Percentiles rank a stretch among this genome's conserved stretches.
phyloP scores from a whole-genome alignment of 2,888 invertebrate genomes.

The Pollenia amentaria region DNA sequence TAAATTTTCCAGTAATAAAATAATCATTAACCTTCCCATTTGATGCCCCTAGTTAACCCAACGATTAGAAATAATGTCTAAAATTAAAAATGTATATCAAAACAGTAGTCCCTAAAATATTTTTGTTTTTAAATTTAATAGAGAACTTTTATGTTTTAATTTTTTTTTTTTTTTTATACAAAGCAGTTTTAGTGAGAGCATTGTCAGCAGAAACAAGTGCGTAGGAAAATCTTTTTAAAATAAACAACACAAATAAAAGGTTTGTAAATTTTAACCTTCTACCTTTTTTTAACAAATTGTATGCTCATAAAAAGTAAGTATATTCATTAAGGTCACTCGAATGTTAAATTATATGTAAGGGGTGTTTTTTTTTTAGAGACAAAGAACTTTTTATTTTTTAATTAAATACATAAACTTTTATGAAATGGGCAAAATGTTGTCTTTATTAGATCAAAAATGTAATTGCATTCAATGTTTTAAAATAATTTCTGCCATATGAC shows the following conservation, averaged over 20 bases:
- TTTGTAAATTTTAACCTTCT: slow-evolving; percentile 1
- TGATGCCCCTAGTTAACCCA: background rate
- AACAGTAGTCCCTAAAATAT: too few relatives aligned
- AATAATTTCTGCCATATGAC: too few relatives aligned
- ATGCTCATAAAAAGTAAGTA: too few relatives aligned
- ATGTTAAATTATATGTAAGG: too few relatives aligned
- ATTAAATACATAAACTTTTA: too few relatives aligned
- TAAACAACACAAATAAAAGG: background rate
- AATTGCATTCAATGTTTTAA: too few relatives aligned
- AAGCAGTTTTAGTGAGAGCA: background rate
- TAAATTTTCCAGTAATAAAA: background rate
- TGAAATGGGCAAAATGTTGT: too few relatives aligned
- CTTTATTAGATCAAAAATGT: too few relatives aligned
- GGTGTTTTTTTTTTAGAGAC: too few relatives aligned
- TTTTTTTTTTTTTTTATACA: background rate
- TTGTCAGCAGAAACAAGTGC: background rate
- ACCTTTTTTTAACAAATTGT: background rate
- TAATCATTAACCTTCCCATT: background rate
- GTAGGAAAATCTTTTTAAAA: background rate
- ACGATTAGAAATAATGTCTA: background rate
- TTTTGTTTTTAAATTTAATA: background rate
- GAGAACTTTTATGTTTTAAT: background rate
- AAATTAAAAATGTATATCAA: too few relatives aligned
- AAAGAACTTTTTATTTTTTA: too few relatives aligned
- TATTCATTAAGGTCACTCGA: too few relatives aligned